Percentiles rank a stretch among this genome's conserved stretches.
These are phyloP conservation scores for Sarcophaga variegata DNA, from an alignment of 2,888 invertebrate genomes.

Conservation along the genomic window DNA sequence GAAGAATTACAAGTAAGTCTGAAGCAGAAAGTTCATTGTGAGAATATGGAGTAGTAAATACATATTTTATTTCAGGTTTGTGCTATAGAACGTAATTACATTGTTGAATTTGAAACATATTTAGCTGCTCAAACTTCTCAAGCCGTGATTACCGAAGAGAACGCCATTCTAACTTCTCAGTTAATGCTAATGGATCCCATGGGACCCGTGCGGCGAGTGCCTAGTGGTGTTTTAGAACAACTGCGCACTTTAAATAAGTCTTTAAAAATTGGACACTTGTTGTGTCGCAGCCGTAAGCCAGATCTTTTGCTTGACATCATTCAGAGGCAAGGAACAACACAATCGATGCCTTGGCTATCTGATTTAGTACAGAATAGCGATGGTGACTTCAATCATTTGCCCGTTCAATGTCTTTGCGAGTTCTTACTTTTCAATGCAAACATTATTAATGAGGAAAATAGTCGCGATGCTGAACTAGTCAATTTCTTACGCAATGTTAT, in stretches of 20 bases:
- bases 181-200: slow-evolving; percentile 93
- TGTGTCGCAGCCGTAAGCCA: slow-evolving; percentile 94
- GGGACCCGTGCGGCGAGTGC: slow-evolving; percentile 92
- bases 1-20: slow-evolving; percentile 85
- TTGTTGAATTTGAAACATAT: slow-evolving; percentile 94
- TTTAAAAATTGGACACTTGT: slow-evolving; percentile 92
- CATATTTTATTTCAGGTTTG: slow-evolving; percentile 80
- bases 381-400: slow-evolving; percentile 89
- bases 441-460: slow-evolving; percentile 86
- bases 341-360: slow-evolving; percentile 98
- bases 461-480: slow-evolving; percentile 87
- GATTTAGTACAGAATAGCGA: slow-evolving; percentile 96
- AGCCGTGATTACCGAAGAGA: slow-evolving; percentile 94
- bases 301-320: slow-evolving; percentile 96
- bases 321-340: slow-evolving; percentile 92
- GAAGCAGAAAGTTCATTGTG: neutral
- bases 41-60: neutral
- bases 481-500: slow-evolving; percentile 84
- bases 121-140: slow-evolving; percentile 94
- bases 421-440: slow-evolving; percentile 89
- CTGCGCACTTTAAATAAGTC: slow-evolving; percentile 89
- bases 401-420: slow-evolving; percentile 98
- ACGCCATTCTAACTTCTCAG: slow-evolving; percentile 92
- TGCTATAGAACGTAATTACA: slow-evolving; percentile 88
- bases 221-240: slow-evolving; percentile 89